These are phyloP conservation scores for Bombus difficillimus DNA, from an alignment of 1,140 invertebrate species.

Conservation along the genomic window DNA sequence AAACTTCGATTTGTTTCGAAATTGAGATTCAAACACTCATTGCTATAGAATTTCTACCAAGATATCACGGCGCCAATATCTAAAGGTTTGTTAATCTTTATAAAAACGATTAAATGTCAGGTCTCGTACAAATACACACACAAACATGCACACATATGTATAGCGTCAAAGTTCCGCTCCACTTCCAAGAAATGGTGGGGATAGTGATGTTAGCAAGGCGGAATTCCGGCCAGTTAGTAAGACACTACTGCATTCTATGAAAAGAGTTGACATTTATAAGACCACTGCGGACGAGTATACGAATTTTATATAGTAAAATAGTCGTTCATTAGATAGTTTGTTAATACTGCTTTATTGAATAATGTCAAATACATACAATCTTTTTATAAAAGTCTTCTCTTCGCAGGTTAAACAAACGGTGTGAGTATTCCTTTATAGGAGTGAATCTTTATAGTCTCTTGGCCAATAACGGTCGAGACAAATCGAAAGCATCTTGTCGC, in stretches of 20 bases:
- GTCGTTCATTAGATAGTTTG: neutral
- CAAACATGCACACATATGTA: no score
- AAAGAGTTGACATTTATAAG: constrained; percentile 8
- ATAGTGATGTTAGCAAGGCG: neutral
- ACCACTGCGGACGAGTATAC: neutral
- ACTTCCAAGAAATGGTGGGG: neutral
- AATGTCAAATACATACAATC: no score
- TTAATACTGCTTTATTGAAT: neutral
- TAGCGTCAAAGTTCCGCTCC: no score
- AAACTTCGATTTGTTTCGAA: neutral
- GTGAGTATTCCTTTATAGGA: constrained; percentile 29
- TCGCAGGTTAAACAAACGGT: neutral
- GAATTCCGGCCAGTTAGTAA: neutral
- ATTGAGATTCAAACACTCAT: no score
- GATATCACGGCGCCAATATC: no score
- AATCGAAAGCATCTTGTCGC: constrained; percentile 37
- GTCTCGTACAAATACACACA: no score
- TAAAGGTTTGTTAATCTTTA: no score
- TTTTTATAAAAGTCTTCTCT: neutral
- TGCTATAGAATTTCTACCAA: neutral
- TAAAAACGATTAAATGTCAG: no score
- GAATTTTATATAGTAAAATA: neutral
- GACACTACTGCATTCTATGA: neutral
- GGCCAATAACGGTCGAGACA: constrained; percentile 41
- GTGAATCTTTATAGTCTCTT: neutral